Conservation (phyloP, 2,113 vertebrate species). For the Cheirogaleus medius region DNA sequence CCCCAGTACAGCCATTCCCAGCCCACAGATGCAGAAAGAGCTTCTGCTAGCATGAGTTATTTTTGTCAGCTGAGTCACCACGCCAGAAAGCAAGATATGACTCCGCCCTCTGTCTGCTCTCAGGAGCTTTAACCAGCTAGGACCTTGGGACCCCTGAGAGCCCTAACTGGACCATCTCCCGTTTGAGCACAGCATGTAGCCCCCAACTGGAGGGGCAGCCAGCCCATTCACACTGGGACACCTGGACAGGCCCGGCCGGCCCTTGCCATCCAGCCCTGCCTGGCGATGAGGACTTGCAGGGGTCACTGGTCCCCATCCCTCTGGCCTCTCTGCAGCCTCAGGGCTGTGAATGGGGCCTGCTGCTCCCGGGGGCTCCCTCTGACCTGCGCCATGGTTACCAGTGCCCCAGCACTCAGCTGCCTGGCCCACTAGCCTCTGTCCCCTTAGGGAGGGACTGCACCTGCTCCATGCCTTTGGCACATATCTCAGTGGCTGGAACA, state of each 20-base stretch:
- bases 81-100: neutral
- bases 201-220: neutral
- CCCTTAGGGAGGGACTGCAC: neutral
- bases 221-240: neutral
- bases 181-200: neutral
- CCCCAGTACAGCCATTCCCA: neutral
- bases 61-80: slow-evolving; percentile 28
- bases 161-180: neutral
- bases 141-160: neutral
- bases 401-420: neutral
- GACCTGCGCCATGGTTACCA: neutral
- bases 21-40: neutral
- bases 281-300: neutral
- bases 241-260: neutral
- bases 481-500: neutral
- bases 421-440: too few relatives aligned
- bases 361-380: neutral
- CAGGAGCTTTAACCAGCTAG: neutral
- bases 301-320: neutral
- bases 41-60: neutral
- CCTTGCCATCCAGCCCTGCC: neutral
- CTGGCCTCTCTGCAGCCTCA: neutral
- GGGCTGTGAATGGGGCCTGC: neutral
- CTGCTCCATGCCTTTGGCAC: neutral
- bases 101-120: neutral